Base-by-base conservation (phyloP, 30 jellyfish, hydroid and myxozoan genomes). In the Cassiopea xamachana region DNA sequence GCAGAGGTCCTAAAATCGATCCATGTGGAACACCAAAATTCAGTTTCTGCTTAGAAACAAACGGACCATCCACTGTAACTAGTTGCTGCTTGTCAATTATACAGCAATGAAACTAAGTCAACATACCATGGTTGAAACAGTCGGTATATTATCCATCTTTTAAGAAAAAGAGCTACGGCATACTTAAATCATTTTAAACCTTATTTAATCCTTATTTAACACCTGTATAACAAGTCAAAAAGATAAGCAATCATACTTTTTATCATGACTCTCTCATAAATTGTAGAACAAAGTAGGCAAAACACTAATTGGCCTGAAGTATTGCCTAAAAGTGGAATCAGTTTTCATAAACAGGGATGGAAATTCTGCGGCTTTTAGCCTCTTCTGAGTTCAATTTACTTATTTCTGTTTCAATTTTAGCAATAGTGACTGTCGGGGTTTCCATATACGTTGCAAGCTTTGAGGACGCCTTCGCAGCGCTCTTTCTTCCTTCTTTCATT, bases 1-100 rank as follows among this genome's bases (percentile, higher is more conserved):
- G 88, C 75, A 87, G 84, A 7, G 84, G 87, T 18, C 91, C 79
- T n/a, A 79, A 60, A 67, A 64, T 79, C 39, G 84, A 87, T 47
- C 93, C 93, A 55, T 85, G 88, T 45, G 80, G 87, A 70, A 85
- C 93, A 72, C 93, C 93, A 39, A 73, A 58, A 19, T 72, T 75
- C 19, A 51, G 55, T 75, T 85, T 69, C 78, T 69, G 48, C 9
- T 69, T 3, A 69, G 78, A 69, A 69, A 7, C 15, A 4, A 55
- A 55, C 64, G 12, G 12, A 55, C 64, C 64, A 55, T 55, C 12
- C 64, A 55, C 12, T 55, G 7, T 6, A 55, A 55, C 12, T 55
- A 6, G 64, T 55, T 55, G 64, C 64, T 55, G 64, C 64, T 10
- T 55, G 64, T 55, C 64, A 55, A 6, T 55, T 55, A 55, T 3